Conservation (phyloP, 1,140 invertebrate genomes). For the Camponotus floridanus region DNA sequence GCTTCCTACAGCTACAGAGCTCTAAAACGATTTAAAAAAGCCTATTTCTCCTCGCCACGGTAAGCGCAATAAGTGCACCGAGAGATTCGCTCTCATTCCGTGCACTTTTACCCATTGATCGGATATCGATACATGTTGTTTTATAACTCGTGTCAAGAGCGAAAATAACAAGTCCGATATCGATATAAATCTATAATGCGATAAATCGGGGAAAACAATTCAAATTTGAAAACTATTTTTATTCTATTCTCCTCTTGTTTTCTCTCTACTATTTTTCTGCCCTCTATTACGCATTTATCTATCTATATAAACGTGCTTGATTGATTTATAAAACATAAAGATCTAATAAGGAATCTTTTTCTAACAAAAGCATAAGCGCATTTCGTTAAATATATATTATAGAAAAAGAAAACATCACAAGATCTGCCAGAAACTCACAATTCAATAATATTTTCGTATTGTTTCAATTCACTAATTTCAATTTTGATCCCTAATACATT, state of each 20-base stretch:
- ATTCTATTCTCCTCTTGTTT: no score
- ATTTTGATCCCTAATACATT: neutral
- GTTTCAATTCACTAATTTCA: neutral
- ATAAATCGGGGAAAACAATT: neutral
- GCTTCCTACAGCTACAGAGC: conserved; percentile 78
- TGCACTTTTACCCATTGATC: conserved; percentile 25
- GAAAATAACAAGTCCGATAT: conserved; percentile 17
- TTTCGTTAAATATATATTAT: neutral
- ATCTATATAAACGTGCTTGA: neutral
- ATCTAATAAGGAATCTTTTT: neutral
- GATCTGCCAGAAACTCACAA: neutral
- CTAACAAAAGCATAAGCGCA: neutral
- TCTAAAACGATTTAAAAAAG: conserved; percentile 81
- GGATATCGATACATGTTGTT: conserved; percentile 48
- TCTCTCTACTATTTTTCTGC: neutral
- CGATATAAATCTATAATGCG: neutral
- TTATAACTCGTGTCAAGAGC: neutral
- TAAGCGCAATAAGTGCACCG: conserved; percentile 30
- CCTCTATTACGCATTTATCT: neutral
- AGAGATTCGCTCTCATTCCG: conserved; percentile 32
- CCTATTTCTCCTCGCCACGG: conserved; percentile 78
- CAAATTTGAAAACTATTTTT: conserved; percentile 2
- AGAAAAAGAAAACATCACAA: neutral
- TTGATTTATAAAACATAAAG: conserved; percentile 3
- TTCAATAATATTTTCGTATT: neutral